These are phyloP conservation scores for Elysia crispata DNA, from an alignment of 2,888 invertebrate genomes.

Conservation along the genomic window DNA sequence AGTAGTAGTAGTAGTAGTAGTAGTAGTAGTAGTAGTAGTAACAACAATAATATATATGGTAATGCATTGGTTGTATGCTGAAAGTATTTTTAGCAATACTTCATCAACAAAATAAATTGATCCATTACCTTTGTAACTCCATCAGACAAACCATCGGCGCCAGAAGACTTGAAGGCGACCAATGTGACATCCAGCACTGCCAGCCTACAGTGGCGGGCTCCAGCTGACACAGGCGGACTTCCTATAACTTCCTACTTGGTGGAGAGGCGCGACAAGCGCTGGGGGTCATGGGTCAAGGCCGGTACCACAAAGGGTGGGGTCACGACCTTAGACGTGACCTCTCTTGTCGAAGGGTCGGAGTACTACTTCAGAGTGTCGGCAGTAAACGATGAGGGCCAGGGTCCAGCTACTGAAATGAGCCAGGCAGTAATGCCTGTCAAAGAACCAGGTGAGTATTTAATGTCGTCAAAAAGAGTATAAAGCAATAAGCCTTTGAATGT, in stretches of 20 bases:
- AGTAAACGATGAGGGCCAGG: conserved; percentile 73
- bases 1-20: neutral
- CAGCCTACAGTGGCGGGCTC: conserved; percentile 75
- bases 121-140: neutral
- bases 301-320: conserved; percentile 63
- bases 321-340: conserved; percentile 62
- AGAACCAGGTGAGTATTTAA: conserved; percentile 55
- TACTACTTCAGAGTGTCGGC: conserved; percentile 76
- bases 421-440: conserved; percentile 65
- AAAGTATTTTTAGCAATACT: no score
- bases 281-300: conserved; percentile 68
- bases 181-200: conserved; percentile 64
- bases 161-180: conserved; percentile 61
- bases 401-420: conserved; percentile 66
- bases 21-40: no score
- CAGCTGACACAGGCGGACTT: conserved; percentile 74
- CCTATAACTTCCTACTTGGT: conserved; percentile 69
- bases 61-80: no score
- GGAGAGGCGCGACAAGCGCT: conserved; percentile 70
- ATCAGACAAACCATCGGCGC: conserved; percentile 61
- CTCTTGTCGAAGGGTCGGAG: conserved; percentile 69
- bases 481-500: no score
- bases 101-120: no score
- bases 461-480: no score
- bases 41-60: no score